Evolutionary conservation across 2,113 vertebrate genomes (phyloP), one percentile per base, ranked within the genome.

Genomic region (Tympanuchus pallidicinctus): DNA sequence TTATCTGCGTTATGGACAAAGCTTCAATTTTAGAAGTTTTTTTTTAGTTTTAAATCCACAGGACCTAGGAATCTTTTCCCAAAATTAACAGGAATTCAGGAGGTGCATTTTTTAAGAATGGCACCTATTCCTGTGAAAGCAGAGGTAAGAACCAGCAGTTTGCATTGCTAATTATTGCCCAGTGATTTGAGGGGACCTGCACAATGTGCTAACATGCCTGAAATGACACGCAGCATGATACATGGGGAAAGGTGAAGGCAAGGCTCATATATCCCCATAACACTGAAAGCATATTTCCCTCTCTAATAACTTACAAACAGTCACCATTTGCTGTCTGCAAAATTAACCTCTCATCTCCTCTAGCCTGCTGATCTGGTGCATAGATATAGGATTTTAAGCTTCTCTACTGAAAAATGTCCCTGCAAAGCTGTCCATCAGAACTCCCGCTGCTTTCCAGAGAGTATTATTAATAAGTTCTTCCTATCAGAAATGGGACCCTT

Each of bases 401-500:
- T 82, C 64, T 47, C n/a, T 47, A 1, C 24, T 76, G 92, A 92
- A 93, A 83, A 94, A 93, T 75, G 36, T 22, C 72, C 36, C 73
- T 89, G 74, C 59, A 91, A 77, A 74, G 69, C 85, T 94, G 93
- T 86, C 91, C 70, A 77, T 93, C 88, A 94, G 88, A 75, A 38
- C 22, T 82, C 60, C 52, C 8, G 52, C 70, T 93, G 79, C 52
- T 85, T 94, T 69, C 66, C 13, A 11, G 8, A 52, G 36, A 94
- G 11, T 30, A 16, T 88, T 91, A 88, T 94, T 96, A 95, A 96
- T 95, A 94, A 97, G 89, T 87, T 72, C 70, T 96, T 79, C 52
- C 10, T 1, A 91, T 88, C 57, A 96, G 90, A 90, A 94, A 73
- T 60, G 60, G 73, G 79, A 90, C 63, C 50, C 50, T 88, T 93